Evolutionary conservation across 2,113 vertebrate genomes (phyloP).

Genomic region (Dasypus novemcinctus): DNA sequence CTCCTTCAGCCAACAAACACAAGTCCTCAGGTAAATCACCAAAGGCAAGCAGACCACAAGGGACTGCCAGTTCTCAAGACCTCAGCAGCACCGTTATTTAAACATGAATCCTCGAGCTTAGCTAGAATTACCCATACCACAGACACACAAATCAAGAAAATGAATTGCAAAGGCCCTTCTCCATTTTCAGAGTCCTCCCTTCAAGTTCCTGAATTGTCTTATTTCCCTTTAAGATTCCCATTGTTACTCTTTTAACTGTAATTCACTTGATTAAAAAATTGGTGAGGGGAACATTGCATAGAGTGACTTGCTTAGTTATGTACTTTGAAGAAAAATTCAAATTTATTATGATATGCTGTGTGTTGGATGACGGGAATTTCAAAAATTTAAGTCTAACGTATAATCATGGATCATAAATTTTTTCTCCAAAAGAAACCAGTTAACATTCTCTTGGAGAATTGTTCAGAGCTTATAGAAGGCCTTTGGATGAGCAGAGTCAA

Average conservation of each 20-base stretch:
- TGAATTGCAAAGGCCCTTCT: neutral
- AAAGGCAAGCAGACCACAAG: neutral
- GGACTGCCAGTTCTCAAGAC: neutral
- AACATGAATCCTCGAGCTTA: neutral
- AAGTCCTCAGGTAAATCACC: neutral
- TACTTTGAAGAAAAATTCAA: conserved; percentile 37
- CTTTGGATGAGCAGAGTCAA: conserved; percentile 38
- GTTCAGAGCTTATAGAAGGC: neutral
- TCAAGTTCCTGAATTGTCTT: neutral
- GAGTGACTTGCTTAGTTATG: neutral
- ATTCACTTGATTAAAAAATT: neutral
- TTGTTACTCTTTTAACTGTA: neutral
- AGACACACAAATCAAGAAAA: neutral
- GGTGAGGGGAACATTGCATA: neutral
- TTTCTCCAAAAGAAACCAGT: neutral
- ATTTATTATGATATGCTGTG: neutral
- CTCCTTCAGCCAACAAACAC: neutral
- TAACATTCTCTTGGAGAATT: neutral
- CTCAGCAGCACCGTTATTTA: neutral
- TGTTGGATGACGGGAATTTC: neutral
- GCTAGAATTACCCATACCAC: neutral
- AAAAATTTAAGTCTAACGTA: neutral
- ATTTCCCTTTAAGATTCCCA: neutral
- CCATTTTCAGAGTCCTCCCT: neutral
- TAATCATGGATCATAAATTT: neutral